Percentiles rank a stretch among this genome's conserved stretches.
phyloP scores from a whole-genome alignment of 1,140 invertebrate species.

The Myzus persicae region DNA sequence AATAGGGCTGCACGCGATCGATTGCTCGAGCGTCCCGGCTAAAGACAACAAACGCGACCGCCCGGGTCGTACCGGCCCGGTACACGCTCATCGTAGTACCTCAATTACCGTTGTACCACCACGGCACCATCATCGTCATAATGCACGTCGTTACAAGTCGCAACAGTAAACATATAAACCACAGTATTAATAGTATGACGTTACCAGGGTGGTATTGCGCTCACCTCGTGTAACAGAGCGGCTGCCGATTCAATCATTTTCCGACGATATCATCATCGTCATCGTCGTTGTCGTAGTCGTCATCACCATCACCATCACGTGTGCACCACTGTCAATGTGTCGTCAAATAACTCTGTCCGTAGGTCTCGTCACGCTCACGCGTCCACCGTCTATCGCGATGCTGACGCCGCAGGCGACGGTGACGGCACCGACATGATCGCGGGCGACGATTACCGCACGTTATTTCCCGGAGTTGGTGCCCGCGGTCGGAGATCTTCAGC shows the following conservation, averaged over 20 bases:
- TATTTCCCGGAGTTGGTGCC: not conserved
- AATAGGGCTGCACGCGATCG: constrained; percentile 38
- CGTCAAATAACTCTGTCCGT: not conserved
- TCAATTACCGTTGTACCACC: not conserved
- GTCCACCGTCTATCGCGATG: not conserved
- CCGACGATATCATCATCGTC: not conserved
- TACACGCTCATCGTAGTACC: not conserved
- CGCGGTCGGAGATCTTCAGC: not conserved
- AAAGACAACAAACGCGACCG: not conserved
- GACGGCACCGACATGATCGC: not conserved
- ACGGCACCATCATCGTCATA: too few species aligned
- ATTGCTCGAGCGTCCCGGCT: constrained; percentile 37
- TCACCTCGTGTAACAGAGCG: not conserved
- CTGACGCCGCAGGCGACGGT: not conserved
- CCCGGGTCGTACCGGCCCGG: not conserved
- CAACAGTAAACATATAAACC: not conserved
- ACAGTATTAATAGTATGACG: not conserved
- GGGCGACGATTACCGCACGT: not conserved
- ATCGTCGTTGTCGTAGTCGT: not conserved
- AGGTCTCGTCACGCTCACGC: not conserved
- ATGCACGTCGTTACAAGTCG: not conserved
- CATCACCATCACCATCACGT: not conserved
- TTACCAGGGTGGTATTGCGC: not conserved
- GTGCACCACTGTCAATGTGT: not conserved
- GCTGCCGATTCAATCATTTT: not conserved